These are phyloP conservation scores for Drosophila conformis DNA, from an alignment of 2,888 invertebrate genomes.

Conservation along the genomic window DNA sequence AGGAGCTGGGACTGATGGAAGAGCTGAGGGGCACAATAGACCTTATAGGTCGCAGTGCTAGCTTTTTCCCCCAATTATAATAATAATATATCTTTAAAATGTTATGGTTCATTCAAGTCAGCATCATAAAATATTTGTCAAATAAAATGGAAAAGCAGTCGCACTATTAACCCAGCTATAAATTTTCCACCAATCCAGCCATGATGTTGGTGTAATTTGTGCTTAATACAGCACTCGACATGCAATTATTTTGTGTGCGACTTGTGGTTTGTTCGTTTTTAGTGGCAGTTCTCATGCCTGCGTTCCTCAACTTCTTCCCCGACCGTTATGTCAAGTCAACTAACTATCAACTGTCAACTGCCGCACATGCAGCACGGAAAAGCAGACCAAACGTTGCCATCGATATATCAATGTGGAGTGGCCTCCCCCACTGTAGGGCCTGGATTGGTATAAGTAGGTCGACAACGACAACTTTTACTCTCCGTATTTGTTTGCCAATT, in stretches of 20 bases:
- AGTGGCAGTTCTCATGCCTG: slow-evolving; percentile 56
- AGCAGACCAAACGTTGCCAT: slow-evolving; percentile 40
- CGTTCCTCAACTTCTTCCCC: not conserved
- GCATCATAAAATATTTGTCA: slow-evolving; percentile 44
- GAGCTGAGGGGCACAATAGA: no score
- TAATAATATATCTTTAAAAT: not conserved
- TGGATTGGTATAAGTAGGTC: slow-evolving; percentile 56
- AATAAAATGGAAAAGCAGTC: slow-evolving; percentile 48
- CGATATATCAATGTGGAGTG: slow-evolving; percentile 51
- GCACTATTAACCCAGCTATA: not conserved
- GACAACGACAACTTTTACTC: slow-evolving; percentile 23
- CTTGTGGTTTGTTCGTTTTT: slow-evolving; percentile 49
- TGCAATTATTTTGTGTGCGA: slow-evolving; percentile 71
- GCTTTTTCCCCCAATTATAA: no score
- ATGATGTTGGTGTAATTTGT: slow-evolving; percentile 67
- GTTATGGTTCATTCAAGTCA: not conserved
- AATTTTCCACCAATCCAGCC: slow-evolving; percentile 14
- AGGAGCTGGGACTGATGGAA: no score
- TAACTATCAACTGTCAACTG: slow-evolving; percentile 24
- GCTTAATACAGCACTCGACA: slow-evolving; percentile 71
- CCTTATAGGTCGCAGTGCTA: no score
- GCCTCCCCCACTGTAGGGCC: not conserved
- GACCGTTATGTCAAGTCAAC: slow-evolving; percentile 26
- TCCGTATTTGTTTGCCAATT: slow-evolving; percentile 39
- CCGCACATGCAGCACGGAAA: slow-evolving; percentile 27